Evolutionary conservation across 92 coral and sea anemone species (phyloP).

Genomic region (Montipora capitata): DNA sequence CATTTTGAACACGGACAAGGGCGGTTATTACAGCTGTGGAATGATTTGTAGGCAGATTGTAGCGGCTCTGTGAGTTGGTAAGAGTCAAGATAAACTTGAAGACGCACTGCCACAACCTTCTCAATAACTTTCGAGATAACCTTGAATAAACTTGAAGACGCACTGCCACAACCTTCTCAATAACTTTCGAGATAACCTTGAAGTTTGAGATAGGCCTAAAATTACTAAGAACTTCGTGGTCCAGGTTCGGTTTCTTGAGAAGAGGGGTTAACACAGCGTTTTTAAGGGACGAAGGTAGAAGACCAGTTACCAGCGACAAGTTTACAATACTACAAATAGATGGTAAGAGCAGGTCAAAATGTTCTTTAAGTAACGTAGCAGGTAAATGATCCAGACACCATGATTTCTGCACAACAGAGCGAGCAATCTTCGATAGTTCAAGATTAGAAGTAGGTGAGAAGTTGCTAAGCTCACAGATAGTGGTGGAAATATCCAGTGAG

Average conservation of each 20-base stretch:
- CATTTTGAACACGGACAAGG: no score
- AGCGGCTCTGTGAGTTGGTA: no score
- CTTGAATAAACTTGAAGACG: no score
- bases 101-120: no score
- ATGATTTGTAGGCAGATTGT: no score
- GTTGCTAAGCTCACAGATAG: constrained; percentile 2
- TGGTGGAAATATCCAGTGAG: background rate
- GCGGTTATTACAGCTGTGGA: no score
- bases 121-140: no score
- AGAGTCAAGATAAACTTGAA: no score
- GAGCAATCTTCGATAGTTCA: constrained; percentile 39
- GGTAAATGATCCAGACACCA: constrained; percentile 68
- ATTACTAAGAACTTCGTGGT: no score
- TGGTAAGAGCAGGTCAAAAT: constrained; percentile 19
- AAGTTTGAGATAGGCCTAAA: no score
- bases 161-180: no score
- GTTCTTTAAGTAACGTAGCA: constrained; percentile 28
- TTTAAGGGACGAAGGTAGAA: constrained; percentile 50
- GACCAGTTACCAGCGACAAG: constrained; percentile 47
- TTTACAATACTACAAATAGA: constrained; percentile 54
- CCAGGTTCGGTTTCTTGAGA: constrained; percentile 67
- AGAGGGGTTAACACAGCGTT: constrained; percentile 45
- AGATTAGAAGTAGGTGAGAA: constrained; percentile 8
- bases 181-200: no score
- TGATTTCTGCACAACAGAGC: constrained; percentile 22